Conservation (phyloP, 2,797 vertebrate genomes). For the Phataginus tetradactyla region DNA sequence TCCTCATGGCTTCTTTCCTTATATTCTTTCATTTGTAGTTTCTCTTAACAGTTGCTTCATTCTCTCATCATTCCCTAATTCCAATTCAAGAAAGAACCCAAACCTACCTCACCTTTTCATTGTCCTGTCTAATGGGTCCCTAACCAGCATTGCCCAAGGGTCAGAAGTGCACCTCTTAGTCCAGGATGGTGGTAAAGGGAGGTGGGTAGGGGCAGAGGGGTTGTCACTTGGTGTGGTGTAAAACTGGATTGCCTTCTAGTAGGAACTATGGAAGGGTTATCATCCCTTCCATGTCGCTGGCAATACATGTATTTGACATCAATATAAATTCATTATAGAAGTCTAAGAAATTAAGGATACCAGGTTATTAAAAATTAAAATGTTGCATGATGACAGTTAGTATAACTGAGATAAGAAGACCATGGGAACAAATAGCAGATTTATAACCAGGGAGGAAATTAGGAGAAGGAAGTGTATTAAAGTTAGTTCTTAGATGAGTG, state of each 20-base stretch:
- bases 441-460: constrained; percentile 26
- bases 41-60: neutral
- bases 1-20: neutral
- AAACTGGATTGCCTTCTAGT: neutral
- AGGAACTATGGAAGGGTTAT: neutral
- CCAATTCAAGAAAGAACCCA: neutral
- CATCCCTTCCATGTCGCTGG: neutral
- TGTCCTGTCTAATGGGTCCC: neutral
- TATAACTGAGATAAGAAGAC: constrained; percentile 33
- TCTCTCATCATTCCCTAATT: constrained; percentile 14
- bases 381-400: constrained; percentile 6
- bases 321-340: neutral
- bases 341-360: constrained; percentile 50
- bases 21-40: neutral
- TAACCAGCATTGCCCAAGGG: neutral
- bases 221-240: neutral
- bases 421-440: neutral
- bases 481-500: constrained; percentile 25
- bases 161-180: neutral
- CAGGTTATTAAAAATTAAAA: constrained; percentile 56
- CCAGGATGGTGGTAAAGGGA: neutral
- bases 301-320: neutral
- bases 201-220: fast-evolving
- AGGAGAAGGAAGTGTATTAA: neutral
- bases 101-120: neutral